Conservation (phyloP, 2,113 vertebrate genomes). For the Macroglossus sobrinus region DNA sequence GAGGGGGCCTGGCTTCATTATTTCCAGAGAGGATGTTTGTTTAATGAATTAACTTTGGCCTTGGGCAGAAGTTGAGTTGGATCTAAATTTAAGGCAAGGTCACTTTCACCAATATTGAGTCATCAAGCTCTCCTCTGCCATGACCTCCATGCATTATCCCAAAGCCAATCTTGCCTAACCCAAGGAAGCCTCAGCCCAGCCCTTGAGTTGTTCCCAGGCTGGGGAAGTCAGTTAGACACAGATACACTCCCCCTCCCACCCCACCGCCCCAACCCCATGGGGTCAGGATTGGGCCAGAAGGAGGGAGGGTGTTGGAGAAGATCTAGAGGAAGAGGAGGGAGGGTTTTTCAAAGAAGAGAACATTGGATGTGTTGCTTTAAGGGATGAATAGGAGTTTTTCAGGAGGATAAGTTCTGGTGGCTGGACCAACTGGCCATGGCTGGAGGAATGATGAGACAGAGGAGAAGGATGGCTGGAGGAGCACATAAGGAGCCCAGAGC, state of each 20-base stretch:
- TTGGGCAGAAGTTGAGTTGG: not conserved
- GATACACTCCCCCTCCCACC: not conserved
- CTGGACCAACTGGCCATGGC: not conserved
- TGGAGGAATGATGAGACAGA: not conserved
- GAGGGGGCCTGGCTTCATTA: not conserved
- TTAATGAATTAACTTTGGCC: not conserved
- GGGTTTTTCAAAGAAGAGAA: not conserved
- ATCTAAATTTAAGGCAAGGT: not conserved
- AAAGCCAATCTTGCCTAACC: not conserved
- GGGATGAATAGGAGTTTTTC: slow-evolving; percentile 19
- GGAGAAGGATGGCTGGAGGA: not conserved
- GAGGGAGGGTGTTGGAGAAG: not conserved
- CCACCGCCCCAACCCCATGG: too few species aligned
- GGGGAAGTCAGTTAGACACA: not conserved
- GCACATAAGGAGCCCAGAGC: not conserved
- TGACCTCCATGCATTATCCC: not conserved
- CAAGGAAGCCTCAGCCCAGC: not conserved
- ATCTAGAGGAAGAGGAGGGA: not conserved
- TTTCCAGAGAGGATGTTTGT: not conserved
- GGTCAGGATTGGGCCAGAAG: not conserved
- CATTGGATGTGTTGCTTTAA: not conserved
- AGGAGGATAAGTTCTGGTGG: not conserved
- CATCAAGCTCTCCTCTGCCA: not conserved
- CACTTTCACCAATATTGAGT: not conserved
- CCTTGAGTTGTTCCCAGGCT: not conserved